Conservation (phyloP, 1,140 invertebrate genomes). For the Sesamia nonagrioides region DNA sequence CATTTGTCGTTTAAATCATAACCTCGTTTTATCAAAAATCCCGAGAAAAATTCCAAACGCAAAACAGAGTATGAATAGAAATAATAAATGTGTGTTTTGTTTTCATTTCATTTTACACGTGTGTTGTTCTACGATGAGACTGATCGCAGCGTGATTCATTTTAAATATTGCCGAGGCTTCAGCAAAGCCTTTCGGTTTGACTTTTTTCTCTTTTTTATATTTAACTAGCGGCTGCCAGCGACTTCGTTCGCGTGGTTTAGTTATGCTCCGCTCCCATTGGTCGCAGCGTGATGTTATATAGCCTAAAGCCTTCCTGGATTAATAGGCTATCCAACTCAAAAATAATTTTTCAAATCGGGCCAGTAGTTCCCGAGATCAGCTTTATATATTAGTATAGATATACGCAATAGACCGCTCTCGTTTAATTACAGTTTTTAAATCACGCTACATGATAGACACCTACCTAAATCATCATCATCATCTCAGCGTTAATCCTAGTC, state of each 20-base stretch:
- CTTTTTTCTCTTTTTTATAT: background rate
- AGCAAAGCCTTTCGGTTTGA: background rate
- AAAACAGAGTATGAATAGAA: background rate
- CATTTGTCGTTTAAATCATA: no score
- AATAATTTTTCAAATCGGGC: no score
- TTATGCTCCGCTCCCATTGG: no score
- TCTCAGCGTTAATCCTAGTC: no score
- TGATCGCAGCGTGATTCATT: conserved; percentile 12
- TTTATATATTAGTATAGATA: no score
- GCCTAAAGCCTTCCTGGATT: no score
- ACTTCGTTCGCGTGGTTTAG: no score
- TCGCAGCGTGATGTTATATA: no score
- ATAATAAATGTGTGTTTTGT: background rate
- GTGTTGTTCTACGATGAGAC: background rate
- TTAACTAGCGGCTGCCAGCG: no score
- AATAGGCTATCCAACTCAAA: no score
- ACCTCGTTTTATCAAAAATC: background rate
- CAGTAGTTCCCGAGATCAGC: no score
- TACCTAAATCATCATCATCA: no score
- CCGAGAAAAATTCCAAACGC: background rate
- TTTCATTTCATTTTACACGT: conserved; percentile 19
- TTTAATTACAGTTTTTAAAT: background rate
- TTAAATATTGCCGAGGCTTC: background rate
- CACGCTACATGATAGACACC: background rate
- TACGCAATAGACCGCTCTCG: background rate